Percentiles rank a stretch among this genome's conserved stretches.
Conservation (phyloP, 2,888 invertebrate genomes). For the Tetrapedia diversipes region DNA sequence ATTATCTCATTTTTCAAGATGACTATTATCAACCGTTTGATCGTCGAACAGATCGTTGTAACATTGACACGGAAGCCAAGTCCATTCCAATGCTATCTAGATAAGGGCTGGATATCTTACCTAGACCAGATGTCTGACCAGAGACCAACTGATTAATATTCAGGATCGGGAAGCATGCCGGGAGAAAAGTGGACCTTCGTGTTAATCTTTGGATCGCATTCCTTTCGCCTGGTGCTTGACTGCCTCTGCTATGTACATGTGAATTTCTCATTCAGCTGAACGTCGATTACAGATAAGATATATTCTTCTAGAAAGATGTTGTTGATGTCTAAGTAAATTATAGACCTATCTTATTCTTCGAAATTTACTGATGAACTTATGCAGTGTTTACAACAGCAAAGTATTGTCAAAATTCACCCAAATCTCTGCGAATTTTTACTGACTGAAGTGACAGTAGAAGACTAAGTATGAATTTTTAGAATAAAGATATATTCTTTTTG, state of each 20-base stretch:
- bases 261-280: not conserved
- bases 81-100: slow-evolving; percentile 55
- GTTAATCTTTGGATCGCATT: slow-evolving; percentile 63
- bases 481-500: no score
- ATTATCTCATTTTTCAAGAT: not conserved
- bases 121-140: not conserved
- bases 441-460: no score
- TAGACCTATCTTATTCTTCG: no score
- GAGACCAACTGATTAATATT: slow-evolving; percentile 53
- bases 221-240: slow-evolving; percentile 19
- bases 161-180: slow-evolving; percentile 54
- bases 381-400: no score
- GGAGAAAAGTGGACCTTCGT: slow-evolving; percentile 38
- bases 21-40: slow-evolving; percentile 41
- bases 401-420: no score
- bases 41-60: slow-evolving; percentile 64
- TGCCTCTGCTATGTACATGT: slow-evolving; percentile 3
- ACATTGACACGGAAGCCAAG: slow-evolving; percentile 57
- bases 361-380: no score
- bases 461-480: no score
- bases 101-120: slow-evolving; percentile 49
- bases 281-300: slow-evolving; percentile 3
- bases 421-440: no score
- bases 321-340: not conserved
- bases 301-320: not conserved